Percentiles rank a stretch among this genome's conserved stretches.
Conservation (phyloP, 2,797 vertebrate species). For the Microhierax caerulescens region DNA sequence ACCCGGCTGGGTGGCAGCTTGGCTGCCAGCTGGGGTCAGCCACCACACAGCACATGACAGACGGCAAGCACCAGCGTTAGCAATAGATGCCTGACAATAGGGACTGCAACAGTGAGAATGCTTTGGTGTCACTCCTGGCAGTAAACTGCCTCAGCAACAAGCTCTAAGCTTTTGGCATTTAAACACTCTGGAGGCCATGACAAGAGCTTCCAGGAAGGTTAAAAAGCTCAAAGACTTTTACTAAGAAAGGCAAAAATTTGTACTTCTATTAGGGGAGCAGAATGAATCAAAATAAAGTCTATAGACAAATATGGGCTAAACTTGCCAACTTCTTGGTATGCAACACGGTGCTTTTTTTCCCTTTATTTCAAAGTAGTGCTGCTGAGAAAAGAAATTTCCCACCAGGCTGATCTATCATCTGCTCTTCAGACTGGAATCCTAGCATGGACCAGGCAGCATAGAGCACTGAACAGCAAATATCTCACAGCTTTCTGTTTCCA, state of each 20-base stretch:
- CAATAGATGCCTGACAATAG: rapidly evolving
- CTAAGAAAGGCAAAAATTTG: background rate
- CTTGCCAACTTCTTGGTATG: background rate
- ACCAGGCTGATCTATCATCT: background rate
- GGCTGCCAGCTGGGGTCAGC: background rate
- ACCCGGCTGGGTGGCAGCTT: rapidly evolving
- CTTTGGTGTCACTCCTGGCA: background rate
- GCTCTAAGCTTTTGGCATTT: background rate
- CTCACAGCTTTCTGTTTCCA: background rate
- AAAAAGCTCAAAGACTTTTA: background rate
- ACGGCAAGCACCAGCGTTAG: rapidly evolving
- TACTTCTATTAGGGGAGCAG: background rate
- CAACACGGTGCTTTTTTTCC: background rate
- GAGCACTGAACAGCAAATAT: background rate
- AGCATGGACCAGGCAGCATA: rapidly evolving
- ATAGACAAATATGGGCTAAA: background rate
- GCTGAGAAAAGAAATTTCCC: background rate
- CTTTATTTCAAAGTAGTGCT: background rate
- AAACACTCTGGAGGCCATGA: background rate
- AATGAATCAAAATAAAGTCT: background rate
- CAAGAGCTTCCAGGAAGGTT: background rate
- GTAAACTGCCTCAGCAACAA: background rate
- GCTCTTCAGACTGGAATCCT: background rate
- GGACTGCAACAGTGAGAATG: background rate
- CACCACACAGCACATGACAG: no score